These are phyloP conservation scores for Eurystomus gularis DNA, from an alignment of 2,113 vertebrate genomes.

Conservation along the genomic window DNA sequence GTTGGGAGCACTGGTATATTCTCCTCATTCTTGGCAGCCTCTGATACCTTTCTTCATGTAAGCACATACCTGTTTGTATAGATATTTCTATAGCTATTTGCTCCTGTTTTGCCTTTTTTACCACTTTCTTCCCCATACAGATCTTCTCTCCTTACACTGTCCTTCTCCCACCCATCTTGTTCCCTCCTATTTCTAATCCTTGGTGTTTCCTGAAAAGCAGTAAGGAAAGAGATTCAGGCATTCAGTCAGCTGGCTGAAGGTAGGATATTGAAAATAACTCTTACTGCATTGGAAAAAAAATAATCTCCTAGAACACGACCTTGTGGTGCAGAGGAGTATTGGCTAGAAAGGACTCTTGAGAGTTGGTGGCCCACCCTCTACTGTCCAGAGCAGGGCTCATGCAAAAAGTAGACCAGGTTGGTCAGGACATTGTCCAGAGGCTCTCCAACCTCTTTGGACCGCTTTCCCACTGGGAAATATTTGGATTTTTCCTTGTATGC, in stretches of 20 bases:
- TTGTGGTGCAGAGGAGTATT: accelerated
- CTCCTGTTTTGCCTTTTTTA: neutral
- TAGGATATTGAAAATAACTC: neutral
- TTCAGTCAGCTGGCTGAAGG: neutral
- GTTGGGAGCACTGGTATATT: neutral
- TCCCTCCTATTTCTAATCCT: neutral
- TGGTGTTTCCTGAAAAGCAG: neutral
- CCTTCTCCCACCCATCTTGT: neutral
- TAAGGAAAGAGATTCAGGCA: neutral
- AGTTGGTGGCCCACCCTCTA: neutral
- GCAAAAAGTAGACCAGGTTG: neutral
- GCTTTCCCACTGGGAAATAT: neutral
- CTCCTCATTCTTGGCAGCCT: neutral
- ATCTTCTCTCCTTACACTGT: neutral
- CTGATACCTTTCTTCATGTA: neutral
- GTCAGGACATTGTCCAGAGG: neutral
- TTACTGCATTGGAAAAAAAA: neutral
- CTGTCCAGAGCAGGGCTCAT: neutral
- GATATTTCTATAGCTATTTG: no score
- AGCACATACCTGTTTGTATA: neutral
- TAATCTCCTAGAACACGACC: neutral
- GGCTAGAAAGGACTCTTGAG: neutral
- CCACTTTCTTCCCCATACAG: neutral
- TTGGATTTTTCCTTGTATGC: neutral
- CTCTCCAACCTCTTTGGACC: neutral